Evolutionary conservation across 2,797 vertebrate species (phyloP), one percentile per base, ranked within the genome.

Genomic region (Ammospiza maritima): DNA sequence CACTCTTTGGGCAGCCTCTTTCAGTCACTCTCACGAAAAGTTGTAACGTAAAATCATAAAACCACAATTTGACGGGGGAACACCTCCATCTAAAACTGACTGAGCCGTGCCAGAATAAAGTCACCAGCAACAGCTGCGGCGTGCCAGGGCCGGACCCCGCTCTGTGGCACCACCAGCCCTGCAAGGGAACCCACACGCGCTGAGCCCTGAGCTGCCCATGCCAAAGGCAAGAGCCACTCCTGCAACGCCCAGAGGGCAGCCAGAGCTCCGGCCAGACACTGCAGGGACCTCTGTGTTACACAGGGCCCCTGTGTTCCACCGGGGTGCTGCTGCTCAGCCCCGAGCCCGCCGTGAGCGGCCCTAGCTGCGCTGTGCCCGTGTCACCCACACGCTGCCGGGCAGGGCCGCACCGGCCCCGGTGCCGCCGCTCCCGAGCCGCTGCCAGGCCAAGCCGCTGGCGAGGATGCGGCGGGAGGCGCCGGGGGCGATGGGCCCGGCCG

Each of bases 371-470:
- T 13, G 61, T 13, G 32, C n/a, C 82, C 27, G 38, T 11, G 54
- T 2, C 54, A 9, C 47, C 5, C 66, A 13, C 62, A 13, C 11
- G 27, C 61, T 18, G 36, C 61, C 67, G 4, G 42, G 51, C 60
- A 50, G 60, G 20, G 10, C 60, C 42, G 30, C 42, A 0, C 20
- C 2, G 22, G 18, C 40, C 20, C n/a, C 64, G 1, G 13, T 0
- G 23, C 64, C 64, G 3, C 21, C 2, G 51, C 42, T 7, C 20
- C 42, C 30, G 30, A 15, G 3, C 30, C 66, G 0, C 3, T 2
- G 2, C 18, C 42, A 11, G 66, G 5, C 2, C n/a, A 0, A 1
- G 16, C 38, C 8, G 36, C 44, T 0, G 1, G 11, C 0, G 54
- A 16, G 45, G n/a, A 29, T 0, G 23, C 4, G 13, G 16, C 54